Conservation (phyloP, 2,797 vertebrate genomes). For the Tapirus indicus region DNA sequence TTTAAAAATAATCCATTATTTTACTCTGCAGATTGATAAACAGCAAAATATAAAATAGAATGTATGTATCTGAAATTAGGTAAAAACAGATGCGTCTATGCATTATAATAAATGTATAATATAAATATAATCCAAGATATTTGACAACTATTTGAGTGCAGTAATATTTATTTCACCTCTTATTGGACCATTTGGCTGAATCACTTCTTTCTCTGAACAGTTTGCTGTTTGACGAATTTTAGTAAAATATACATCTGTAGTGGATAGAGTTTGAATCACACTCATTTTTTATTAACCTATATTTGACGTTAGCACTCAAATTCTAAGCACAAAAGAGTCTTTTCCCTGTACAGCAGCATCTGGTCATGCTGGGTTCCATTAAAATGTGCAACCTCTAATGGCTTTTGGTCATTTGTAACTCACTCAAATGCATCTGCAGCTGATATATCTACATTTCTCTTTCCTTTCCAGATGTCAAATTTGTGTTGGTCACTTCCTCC, state of each 20-base stretch:
- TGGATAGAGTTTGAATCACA: background rate
- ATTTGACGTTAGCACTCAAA: background rate
- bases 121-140: background rate
- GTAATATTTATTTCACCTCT: background rate
- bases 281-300: background rate
- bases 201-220: background rate
- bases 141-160: background rate
- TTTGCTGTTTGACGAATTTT: background rate
- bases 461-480: background rate
- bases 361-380: background rate
- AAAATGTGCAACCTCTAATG: background rate
- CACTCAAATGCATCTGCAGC: background rate
- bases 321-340: background rate
- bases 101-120: no score
- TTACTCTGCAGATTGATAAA: background rate
- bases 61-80: background rate
- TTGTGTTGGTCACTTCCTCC: background rate
- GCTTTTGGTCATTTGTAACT: background rate
- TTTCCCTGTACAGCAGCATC: background rate
- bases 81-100: background rate
- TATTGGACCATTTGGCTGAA: background rate
- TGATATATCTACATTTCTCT: background rate
- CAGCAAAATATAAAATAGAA: background rate
- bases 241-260: background rate
- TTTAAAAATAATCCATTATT: background rate